A percentile compares a stretch with the other conserved stretches of the same genome.
These are phyloP conservation scores for Andrena hattorfiana DNA, from an alignment of 2,888 invertebrate species.

Conservation along the genomic window DNA sequence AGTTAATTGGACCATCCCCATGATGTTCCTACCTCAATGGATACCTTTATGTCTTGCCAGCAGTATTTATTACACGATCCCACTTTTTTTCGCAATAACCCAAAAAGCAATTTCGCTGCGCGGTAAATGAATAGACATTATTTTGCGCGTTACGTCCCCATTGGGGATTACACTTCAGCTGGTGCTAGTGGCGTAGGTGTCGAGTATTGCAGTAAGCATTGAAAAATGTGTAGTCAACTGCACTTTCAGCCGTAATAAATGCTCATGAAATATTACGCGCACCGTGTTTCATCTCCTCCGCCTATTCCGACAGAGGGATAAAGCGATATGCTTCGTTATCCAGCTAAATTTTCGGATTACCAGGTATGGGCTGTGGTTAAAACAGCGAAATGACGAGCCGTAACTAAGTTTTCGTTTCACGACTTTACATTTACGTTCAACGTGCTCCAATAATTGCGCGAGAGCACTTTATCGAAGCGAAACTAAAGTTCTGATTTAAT, in stretches of 20 bases:
- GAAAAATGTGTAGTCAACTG: conserved; percentile 53
- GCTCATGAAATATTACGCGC: conserved; percentile 42
- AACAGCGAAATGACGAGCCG: not conserved
- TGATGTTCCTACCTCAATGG: no score
- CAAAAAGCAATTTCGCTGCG: not conserved
- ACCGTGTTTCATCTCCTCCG: not conserved
- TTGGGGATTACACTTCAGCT: conserved; percentile 34
- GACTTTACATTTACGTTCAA: conserved; percentile 1
- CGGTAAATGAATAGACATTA: conserved; percentile 14
- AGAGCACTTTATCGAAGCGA: not conserved
- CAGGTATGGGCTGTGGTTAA: not conserved
- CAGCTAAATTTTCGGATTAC: conserved; percentile 18
- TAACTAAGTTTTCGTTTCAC: conserved; percentile 10
- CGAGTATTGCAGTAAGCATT: conserved; percentile 47
- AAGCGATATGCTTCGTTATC: conserved; percentile 11
- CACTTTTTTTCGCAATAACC: no score
- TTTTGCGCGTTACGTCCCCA: conserved; percentile 34
- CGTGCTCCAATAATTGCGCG: not conserved
- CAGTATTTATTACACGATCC: no score
- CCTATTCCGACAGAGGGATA: conserved; percentile 1
- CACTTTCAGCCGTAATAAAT: conserved; percentile 35
- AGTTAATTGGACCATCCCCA: no score
- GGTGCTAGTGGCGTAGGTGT: conserved; percentile 7
- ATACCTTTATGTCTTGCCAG: no score
- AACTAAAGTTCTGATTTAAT: conserved; percentile 15